Percentiles rank a stretch among this genome's conserved stretches.
These are phyloP conservation scores for Protobothrops mucrosquamatus DNA, from an alignment of 2,113 vertebrate species.

Conservation along the genomic window DNA sequence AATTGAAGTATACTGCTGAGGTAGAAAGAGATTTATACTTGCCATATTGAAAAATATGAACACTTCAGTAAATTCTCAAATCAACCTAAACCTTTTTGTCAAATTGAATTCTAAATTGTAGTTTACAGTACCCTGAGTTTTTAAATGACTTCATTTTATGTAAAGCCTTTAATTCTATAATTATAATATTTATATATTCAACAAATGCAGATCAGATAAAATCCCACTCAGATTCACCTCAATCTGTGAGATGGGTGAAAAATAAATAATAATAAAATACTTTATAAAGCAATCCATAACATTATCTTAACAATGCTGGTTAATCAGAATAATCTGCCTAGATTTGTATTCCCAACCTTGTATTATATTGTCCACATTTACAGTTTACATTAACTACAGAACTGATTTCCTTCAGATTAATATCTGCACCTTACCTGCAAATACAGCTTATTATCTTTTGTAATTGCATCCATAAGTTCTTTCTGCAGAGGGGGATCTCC, in stretches of 20 bases:
- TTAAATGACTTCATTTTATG: not conserved
- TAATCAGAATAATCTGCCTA: not conserved
- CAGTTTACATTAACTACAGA: not conserved
- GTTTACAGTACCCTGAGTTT: not conserved
- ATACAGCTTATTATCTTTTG: constrained; percentile 97
- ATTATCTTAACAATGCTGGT: not conserved
- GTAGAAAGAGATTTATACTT: not conserved
- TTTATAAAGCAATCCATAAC: not conserved
- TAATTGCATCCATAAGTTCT: constrained; percentile 96
- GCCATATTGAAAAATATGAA: not conserved
- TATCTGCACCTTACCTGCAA: constrained; percentile 83
- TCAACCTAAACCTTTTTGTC: not conserved
- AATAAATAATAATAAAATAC: not conserved
- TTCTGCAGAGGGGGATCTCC: constrained; percentile 94
- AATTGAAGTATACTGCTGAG: not conserved
- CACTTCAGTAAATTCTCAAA: not conserved
- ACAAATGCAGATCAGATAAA: not conserved
- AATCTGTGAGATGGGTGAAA: not conserved
- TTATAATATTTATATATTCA: not conserved
- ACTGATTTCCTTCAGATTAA: accelerated
- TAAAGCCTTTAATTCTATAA: not conserved
- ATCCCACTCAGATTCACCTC: not conserved
- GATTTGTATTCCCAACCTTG: not conserved
- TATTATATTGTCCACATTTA: not conserved
- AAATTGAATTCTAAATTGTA: not conserved